Evolutionary conservation across 2,888 invertebrate species (phyloP), one percentile per base, ranked within the genome.

Genomic region (Neocrepidodera transversa): DNA sequence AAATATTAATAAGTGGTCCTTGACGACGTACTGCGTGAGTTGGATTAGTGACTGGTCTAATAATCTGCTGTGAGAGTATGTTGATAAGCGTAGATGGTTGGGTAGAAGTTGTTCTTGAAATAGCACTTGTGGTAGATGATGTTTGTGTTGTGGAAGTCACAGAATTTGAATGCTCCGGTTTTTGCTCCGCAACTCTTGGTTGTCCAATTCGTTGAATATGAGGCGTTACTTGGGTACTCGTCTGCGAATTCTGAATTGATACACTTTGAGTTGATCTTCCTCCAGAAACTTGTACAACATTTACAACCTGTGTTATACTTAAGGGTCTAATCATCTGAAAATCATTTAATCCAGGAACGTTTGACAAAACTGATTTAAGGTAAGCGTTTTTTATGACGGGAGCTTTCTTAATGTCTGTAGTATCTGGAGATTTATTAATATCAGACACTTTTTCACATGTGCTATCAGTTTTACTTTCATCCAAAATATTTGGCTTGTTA

Each of bases 321-420:
- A 80, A 60, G 1, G 87, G 87, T 32, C 82, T 80, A 61, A 89
- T 82, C 80, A 85, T 85, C 61, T 86, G 85, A 42, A 84, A 77
- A 43, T 83, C 82, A 61, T 83, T 82, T 63, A 87, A 75, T 8
- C 87, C 87, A 20, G 86, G 85, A 1, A 85, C 80, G 57, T 81
- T 81, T 49, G 82, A 81, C 14, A 82, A 77, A 18, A 84, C 67
- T 3, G 66, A 61, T 57, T 60, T 60, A 7, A 62, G 51, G 23
- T 38, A 60, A 30, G 16, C 47, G 36, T 56, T 58, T 7, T 53
- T 59, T 2, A 51, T 47, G n/a, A 56, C 42, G 2, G 52, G 32
- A 52, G 17, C 6, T 5, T 23, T 23, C 23, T 23, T 23, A 23
- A 23, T 23, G 23, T 23, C 36, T 20, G 23, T 42, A 1, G 4